A percentile compares a stretch with the other conserved stretches of the same genome.
Conservation (phyloP, 2,797 vertebrate species). For the Leuciscus waleckii region DNA sequence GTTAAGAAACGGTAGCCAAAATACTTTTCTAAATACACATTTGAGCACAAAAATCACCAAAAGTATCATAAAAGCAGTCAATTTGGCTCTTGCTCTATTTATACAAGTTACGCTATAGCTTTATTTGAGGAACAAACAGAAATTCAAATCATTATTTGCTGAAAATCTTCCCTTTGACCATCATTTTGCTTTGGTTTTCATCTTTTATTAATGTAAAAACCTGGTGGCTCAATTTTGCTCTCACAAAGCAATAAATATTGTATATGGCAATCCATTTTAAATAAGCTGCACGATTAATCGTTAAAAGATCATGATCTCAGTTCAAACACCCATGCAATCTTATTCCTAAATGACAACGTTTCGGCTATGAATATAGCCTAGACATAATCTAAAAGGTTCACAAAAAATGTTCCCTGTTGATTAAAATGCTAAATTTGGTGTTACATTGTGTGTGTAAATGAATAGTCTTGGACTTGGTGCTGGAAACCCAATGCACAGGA, state of each 20-base stretch:
- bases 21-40: background rate
- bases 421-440: too few relatives aligned
- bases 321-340: background rate
- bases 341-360: background rate
- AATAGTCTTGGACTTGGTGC: too few relatives aligned
- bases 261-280: background rate
- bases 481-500: too few relatives aligned
- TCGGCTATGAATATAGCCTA: too few relatives aligned
- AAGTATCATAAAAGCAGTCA: background rate
- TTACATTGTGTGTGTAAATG: too few relatives aligned
- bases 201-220: background rate
- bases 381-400: too few relatives aligned
- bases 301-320: background rate
- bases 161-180: background rate
- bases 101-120: background rate
- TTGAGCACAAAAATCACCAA: background rate
- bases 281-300: background rate
- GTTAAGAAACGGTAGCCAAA: background rate
- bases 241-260: conserved; percentile 32
- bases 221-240: background rate
- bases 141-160: background rate
- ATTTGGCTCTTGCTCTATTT: too few relatives aligned
- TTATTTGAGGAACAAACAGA: background rate
- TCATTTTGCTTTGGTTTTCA: background rate
- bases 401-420: too few relatives aligned